phyloP scores from a whole-genome alignment of 1,140 invertebrate genomes.

The Ectropis grisescens region DNA sequence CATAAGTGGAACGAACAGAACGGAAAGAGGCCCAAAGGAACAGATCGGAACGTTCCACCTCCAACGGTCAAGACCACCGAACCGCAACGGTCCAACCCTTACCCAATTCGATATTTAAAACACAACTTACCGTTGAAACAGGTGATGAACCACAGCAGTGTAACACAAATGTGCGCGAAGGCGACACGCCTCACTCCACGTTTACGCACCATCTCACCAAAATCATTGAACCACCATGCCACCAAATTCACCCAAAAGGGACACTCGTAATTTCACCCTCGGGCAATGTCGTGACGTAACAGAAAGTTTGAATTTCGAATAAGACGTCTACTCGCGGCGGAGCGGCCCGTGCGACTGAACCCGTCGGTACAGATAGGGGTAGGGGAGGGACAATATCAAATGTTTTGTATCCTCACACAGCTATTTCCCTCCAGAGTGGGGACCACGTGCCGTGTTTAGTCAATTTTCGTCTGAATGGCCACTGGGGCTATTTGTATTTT shows the following conservation, averaged over 20 bases:
- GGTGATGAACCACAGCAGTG: slow-evolving; percentile 42
- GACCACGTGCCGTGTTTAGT: slow-evolving; percentile 53
- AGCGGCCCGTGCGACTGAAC: slow-evolving; percentile 37
- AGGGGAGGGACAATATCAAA: slow-evolving; percentile 34
- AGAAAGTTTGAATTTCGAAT: slow-evolving; percentile 32
- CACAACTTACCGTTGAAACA: slow-evolving; percentile 54
- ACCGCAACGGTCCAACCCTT: slow-evolving; percentile 32
- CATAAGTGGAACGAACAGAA: no score
- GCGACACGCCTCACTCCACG: slow-evolving; percentile 30
- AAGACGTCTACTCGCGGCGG: slow-evolving; percentile 22
- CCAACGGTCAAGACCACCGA: slow-evolving; percentile 26
- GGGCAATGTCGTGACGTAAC: slow-evolving; percentile 43
- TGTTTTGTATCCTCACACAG: slow-evolving; percentile 51
- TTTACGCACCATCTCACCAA: slow-evolving; percentile 47
- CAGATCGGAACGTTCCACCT: neutral
- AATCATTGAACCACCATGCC: slow-evolving; percentile 46
- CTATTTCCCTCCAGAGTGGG: slow-evolving; percentile 32
- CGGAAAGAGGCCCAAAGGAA: no score
- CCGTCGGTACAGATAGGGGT: slow-evolving; percentile 18
- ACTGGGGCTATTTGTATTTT: slow-evolving; percentile 43
- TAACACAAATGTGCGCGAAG: slow-evolving; percentile 36
- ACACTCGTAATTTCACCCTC: slow-evolving; percentile 25
- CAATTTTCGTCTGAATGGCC: slow-evolving; percentile 46
- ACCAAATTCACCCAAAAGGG: slow-evolving; percentile 30
- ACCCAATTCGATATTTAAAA: slow-evolving; percentile 30